phyloP scores from a whole-genome alignment of 2,113 vertebrate genomes.

The Euleptes europaea region DNA sequence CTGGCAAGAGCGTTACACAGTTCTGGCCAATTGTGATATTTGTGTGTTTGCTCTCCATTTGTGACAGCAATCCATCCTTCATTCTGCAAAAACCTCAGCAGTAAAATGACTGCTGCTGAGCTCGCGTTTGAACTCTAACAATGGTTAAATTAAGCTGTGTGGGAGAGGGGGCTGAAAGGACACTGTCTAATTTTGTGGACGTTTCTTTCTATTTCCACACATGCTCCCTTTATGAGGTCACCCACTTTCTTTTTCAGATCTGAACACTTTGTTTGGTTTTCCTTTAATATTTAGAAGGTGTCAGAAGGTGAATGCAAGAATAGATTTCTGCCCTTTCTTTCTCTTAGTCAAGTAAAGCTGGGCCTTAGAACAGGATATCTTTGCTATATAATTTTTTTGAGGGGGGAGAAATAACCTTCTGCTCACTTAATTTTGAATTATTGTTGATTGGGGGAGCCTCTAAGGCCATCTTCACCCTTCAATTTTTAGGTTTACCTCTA shows the following conservation, averaged over 20 bases:
- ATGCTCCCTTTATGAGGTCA: neutral
- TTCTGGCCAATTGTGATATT: neutral
- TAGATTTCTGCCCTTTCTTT: neutral
- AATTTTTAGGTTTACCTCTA: neutral
- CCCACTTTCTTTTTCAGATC: neutral
- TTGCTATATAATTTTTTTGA: neutral
- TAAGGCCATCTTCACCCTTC: neutral
- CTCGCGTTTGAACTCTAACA: constrained; percentile 1
- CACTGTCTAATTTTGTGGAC: neutral
- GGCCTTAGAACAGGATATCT: neutral
- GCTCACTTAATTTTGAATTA: neutral
- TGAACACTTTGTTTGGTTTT: neutral
- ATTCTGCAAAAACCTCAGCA: neutral
- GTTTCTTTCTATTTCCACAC: neutral
- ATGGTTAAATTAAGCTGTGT: neutral
- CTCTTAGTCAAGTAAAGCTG: neutral
- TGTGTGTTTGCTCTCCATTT: neutral
- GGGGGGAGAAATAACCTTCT: neutral
- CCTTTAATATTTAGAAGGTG: neutral
- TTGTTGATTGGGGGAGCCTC: neutral
- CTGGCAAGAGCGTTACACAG: neutral
- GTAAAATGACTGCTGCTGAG: neutral
- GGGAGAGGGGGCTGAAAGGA: neutral
- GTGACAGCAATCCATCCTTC: neutral
- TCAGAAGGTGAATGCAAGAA: neutral